Evolutionary conservation across 2,888 invertebrate species (phyloP).

Genomic region (Clusia tigrina): DNA sequence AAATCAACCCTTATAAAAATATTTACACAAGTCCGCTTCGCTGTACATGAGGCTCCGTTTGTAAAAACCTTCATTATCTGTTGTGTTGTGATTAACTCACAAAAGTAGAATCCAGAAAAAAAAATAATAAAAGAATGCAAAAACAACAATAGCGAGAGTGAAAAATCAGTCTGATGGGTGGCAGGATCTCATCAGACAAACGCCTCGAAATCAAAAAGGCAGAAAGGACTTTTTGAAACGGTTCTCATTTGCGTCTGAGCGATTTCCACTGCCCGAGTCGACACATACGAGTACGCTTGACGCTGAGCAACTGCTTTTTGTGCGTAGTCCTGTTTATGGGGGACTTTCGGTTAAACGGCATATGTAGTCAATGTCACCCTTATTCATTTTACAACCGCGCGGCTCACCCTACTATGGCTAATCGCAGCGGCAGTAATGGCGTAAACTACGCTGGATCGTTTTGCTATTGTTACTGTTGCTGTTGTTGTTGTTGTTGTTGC

Average conservation of each 20-base stretch:
- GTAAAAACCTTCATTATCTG: conserved; percentile 34
- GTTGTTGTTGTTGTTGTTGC: no score
- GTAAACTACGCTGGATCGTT: conserved; percentile 18
- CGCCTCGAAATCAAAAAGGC: conserved; percentile 63
- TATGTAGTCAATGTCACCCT: conserved; percentile 7
- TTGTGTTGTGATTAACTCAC: conserved; percentile 54
- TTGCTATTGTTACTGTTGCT: conserved; percentile 18
- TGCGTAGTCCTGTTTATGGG: background rate
- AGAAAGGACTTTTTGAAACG: conserved; percentile 32
- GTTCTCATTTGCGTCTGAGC: background rate
- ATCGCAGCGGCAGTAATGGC: conserved; percentile 21
- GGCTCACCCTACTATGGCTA: background rate
- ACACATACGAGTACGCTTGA: background rate
- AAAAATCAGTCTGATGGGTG: conserved; percentile 45
- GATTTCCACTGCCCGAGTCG: background rate
- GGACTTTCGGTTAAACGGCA: conserved; percentile 1
- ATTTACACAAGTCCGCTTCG: conserved; percentile 21
- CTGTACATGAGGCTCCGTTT: conserved; percentile 7
- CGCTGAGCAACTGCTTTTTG: background rate
- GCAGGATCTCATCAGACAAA: conserved; percentile 59
- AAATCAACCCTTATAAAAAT: conserved; percentile 31
- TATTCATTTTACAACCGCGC: background rate
- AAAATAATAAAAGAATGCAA: conserved; percentile 30
- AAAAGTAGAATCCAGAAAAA: conserved; percentile 46
- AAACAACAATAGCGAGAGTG: conserved; percentile 36